Percentiles rank a stretch among this genome's conserved stretches.
Evolutionary conservation across 2,888 invertebrate genomes (phyloP).

Genomic region (Tetragnatha montana): DNA sequence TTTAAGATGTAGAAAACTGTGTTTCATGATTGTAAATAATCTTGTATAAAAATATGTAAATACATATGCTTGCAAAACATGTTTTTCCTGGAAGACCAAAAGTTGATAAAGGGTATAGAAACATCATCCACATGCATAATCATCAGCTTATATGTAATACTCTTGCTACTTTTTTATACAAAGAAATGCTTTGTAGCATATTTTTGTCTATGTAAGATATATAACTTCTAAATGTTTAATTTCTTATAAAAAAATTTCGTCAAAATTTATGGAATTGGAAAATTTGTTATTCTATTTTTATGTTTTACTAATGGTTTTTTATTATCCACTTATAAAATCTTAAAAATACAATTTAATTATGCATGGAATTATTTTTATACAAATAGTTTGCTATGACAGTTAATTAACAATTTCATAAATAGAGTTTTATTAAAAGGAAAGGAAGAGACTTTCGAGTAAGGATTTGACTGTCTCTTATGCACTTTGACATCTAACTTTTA

Average conservation of each 20-base stretch:
- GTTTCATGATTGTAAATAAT: conserved; percentile 54
- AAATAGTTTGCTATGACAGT: neutral
- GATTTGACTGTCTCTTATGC: conserved; percentile 18
- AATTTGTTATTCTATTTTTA: neutral
- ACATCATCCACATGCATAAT: conserved; percentile 37
- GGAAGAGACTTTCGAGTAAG: neutral
- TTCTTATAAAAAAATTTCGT: neutral
- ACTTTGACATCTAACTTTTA: conserved; percentile 13
- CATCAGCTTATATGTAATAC: conserved; percentile 59
- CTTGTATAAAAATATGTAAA: conserved; percentile 66
- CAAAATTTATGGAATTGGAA: neutral
- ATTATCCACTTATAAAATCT: neutral
- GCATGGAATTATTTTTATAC: neutral
- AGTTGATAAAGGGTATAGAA: conserved; percentile 52
- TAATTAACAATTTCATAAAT: neutral
- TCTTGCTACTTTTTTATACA: conserved; percentile 69
- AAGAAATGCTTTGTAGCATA: conserved; percentile 64
- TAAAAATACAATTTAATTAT: neutral
- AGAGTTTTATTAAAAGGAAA: neutral
- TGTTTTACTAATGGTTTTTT: neutral
- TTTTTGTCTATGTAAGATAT: conserved; percentile 51
- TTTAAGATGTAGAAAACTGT: conserved; percentile 38
- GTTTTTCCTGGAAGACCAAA: conserved; percentile 54
- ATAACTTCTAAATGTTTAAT: neutral
- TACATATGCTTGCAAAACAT: conserved; percentile 62